Base-by-base conservation (phyloP, 2,797 vertebrate genomes). In the Kryptopterus vitreolus region DNA sequence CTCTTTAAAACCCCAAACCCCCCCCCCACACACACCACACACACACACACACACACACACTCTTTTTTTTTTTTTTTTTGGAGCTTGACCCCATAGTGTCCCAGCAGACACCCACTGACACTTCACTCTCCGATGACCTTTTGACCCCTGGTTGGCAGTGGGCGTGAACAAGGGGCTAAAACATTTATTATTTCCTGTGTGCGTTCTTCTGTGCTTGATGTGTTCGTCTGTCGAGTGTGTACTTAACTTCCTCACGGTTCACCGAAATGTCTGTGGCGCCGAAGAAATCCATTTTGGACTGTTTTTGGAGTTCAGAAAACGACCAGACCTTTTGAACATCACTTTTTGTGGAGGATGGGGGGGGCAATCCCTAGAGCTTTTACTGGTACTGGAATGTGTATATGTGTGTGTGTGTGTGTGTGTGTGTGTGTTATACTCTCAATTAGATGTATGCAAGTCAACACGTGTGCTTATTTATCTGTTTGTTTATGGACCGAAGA, bases 131-230 rank as follows among this genome's bases (percentile, higher is more conserved):
- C 48, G 31, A 18, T 84, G 88, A 92, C 89, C 92, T 86, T 53
- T 89, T 88, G 88, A 92, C 89, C 89, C 76, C 58, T 29, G 90
- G 86, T 86, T 90, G 89, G 91, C 87, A 88, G 86, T 78, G 87
- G 90, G 91, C 81, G 87, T 90, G 86, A 87, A 86, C 87, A 80
- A 87, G 88, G 77, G 89, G 88, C 89, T 90, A 86, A 83, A 86
- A 87, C 89, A 92, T 94, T 92, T 92, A 92, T 93, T 91, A 92
- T 93, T 93, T 94, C 91, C 93, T 92, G 90, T 82, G 82, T 71
- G 10, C 33, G 18, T 33, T 3, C 7, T 52, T 43, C 35, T 43
- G 20, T 52, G 7, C 43, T 13, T 43, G 43, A 66, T 73, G 72
- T 70, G 66, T 80, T 52, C 53, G 62, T n/a, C 31, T 74, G 43